Percentiles rank a stretch among this genome's conserved stretches.
phyloP scores from a whole-genome alignment of 1,140 invertebrate genomes.

The Heliconius nattereri region DNA sequence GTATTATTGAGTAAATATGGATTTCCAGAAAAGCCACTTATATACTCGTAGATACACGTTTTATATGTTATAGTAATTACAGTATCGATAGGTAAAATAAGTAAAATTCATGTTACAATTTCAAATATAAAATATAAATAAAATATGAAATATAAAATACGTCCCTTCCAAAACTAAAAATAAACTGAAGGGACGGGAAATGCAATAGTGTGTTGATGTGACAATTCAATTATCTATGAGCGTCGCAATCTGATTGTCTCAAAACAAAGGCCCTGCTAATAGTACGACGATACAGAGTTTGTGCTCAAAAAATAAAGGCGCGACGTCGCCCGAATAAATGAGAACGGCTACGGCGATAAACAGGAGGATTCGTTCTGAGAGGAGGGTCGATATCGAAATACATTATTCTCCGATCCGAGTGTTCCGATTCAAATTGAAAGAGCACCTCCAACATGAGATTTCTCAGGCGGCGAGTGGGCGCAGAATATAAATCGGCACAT shows the following conservation, averaged over 20 bases:
- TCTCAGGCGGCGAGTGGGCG: constrained; percentile 79
- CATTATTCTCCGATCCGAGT: constrained; percentile 80
- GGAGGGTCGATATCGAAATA: constrained; percentile 80
- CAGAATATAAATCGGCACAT: constrained; percentile 81
- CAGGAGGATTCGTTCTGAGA: constrained; percentile 76
- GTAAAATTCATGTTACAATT: background rate
- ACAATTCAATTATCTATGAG: constrained; percentile 74
- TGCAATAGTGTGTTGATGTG: constrained; percentile 51
- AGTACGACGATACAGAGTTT: constrained; percentile 68
- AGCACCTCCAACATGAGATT: constrained; percentile 81
- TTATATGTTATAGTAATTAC: background rate
- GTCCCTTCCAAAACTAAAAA: constrained; percentile 25
- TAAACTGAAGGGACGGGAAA: background rate
- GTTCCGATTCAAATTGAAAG: constrained; percentile 82
- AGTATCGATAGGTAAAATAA: background rate
- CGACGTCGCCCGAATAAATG: constrained; percentile 79
- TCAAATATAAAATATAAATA: background rate
- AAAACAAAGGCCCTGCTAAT: constrained; percentile 76
- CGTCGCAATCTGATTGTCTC: constrained; percentile 65
- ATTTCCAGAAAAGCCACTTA: background rate
- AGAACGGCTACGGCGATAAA: constrained; percentile 78
- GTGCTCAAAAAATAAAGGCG: constrained; percentile 79
- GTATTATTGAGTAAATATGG: background rate
- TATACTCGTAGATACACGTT: background rate
- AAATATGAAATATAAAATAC: constrained; percentile 1